Conservation (phyloP, 1,140 invertebrate genomes). For the Ceratitis capitata region DNA sequence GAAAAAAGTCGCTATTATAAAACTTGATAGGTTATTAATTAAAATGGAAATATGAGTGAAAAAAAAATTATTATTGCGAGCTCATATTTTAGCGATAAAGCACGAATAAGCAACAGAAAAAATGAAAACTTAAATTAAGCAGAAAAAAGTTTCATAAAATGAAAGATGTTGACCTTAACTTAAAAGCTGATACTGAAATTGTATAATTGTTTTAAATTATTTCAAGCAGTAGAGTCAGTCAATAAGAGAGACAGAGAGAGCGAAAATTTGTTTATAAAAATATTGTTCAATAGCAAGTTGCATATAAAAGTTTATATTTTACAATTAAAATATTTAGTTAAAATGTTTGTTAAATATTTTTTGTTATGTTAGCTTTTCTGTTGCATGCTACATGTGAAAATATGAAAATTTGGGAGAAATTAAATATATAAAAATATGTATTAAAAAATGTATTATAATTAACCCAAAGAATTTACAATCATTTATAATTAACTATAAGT, state of each 20-base stretch:
- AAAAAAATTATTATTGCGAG: background rate
- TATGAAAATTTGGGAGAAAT: background rate
- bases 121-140: no score
- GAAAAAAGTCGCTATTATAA: background rate
- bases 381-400: background rate
- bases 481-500: background rate
- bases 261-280: background rate
- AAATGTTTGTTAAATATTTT: conserved; percentile 28
- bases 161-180: conserved; percentile 28
- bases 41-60: conserved; percentile 26
- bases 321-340: background rate
- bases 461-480: background rate
- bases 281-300: conserved; percentile 10
- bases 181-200: conserved; percentile 7
- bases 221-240: background rate
- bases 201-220: conserved; percentile 31
- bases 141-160: background rate
- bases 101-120: background rate
- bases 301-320: background rate
- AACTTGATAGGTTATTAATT: conserved; percentile 12
- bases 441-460: background rate
- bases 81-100: background rate
- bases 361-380: conserved; percentile 34
- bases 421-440: background rate
- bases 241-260: background rate